Conservation (phyloP, 2,888 invertebrate genomes). For the Tetheella fluctuosa region DNA sequence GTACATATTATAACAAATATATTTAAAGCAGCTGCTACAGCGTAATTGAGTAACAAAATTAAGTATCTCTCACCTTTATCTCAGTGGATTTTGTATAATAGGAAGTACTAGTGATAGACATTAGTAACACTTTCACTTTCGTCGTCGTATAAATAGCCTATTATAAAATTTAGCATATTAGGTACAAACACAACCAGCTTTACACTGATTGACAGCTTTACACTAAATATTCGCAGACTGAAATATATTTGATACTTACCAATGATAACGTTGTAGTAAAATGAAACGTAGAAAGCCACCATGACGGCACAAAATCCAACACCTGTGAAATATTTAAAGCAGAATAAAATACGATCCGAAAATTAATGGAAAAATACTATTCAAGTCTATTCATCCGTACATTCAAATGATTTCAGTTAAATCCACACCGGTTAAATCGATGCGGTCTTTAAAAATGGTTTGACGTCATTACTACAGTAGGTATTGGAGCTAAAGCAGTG, state of each 20-base stretch:
- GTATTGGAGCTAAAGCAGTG: neutral
- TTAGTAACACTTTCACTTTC: too few species aligned
- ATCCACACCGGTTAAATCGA: neutral
- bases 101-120: too few species aligned
- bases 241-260: conserved; percentile 73
- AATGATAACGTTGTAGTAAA: conserved; percentile 94
- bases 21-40: too few species aligned
- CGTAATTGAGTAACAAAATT: too few species aligned
- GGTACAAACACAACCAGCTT: too few species aligned
- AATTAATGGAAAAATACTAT: neutral
- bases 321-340: conserved; percentile 74
- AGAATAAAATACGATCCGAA: neutral
- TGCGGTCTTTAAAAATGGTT: neutral
- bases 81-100: too few species aligned
- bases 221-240: too few species aligned
- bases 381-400: neutral
- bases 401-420: neutral
- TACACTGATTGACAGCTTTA: too few species aligned
- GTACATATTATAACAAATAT: too few species aligned
- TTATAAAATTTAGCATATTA: too few species aligned
- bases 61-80: too few species aligned
- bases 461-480: neutral
- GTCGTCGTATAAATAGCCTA: too few species aligned
- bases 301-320: conserved; percentile 92
- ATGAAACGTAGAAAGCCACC: conserved; percentile 91